Base-by-base conservation (phyloP, 2,888 invertebrate species). In the Dioctria rufipes region DNA sequence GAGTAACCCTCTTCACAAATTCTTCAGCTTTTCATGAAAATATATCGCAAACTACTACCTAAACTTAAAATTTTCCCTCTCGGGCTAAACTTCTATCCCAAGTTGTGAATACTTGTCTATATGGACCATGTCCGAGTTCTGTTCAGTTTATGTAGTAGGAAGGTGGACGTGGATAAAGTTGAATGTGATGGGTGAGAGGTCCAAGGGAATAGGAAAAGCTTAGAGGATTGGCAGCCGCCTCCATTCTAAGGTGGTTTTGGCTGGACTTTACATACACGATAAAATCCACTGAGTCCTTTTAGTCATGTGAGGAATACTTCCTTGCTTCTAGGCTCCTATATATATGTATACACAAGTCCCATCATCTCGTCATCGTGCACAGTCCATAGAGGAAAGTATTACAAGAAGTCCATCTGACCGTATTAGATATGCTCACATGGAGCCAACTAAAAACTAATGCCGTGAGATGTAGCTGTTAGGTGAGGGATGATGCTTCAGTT, bases 1-100 rank as follows among this genome's bases (percentile, higher is more conserved):
- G 77, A 77, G 77, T 77, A 77, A 77, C 77, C 77, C 77, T 77
- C 77, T 77, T 77, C 77, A 77, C 77, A 77, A 77, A 77, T 77
- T 77, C 77, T 77, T 77, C 77, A 77, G 77, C 77, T 77, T 77
- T 77, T 77, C 77, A 77, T 77, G 77, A 77, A 77, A 77, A 77
- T 77, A 77, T 77, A 77, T 77, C 77, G 77, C 77, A 77, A 66
- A 77, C 77, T 77, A 77, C 77, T 77, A 63, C 77, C 77, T 77
- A 77, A 77, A 77, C 77, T 77, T 77, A 77, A 77, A 77, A 77
- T 63, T 61, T 39, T 77, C 77, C 63, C 46, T 61, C 49, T 77
- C 77, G 63, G 63, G 51, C 49, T 63, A 49, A 75, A 77, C 63
- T 77, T 77, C 63, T 63, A 77, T 63, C 49, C 46, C 63, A 63